Evolutionary conservation across 2,888 invertebrate species (phyloP), one percentile per base, ranked within the genome.

Genomic region (Brenthis hecate): DNA sequence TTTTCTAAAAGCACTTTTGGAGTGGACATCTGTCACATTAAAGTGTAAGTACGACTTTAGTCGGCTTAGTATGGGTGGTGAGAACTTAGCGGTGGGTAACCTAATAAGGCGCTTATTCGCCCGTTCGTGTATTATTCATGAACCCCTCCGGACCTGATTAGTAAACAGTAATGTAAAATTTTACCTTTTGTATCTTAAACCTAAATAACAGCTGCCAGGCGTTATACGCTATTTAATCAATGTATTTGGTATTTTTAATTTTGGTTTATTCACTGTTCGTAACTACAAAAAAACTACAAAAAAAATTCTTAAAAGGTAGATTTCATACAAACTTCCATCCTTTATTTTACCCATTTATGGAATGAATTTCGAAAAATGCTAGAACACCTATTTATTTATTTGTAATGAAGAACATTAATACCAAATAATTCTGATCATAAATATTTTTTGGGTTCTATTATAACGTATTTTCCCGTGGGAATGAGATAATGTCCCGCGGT

Each of bases 51-150:
- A 14, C 54, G 50, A 56, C 66, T 67, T 67, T 48, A 50, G 56
- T 19, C 64, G 48, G 56, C 56, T 71, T 63, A 69, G 23, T 56
- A 57, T 66, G 54, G 62, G 48, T 43, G 60, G 71, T 61, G 63
- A 71, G 64, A 68, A 66, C 56, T 66, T 66, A 66, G 71, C 62
- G 69, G 63, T 58, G 32, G 60, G 60, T 69, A 69, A 69, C 69
- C 66, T 69, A 71, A 69, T 71, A 71, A 71, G 61, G 66, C 69
- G 71, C 69, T 72, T 72, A 73, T 70, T 64, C 70, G 71, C 68
- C 73, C 72, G 63, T 64, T 71, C 71, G 61, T 76, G 73, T 73
- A 74, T 76, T 75, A 76, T 76, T 76, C 74, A 76, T 76, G 72
- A 75, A 66, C 64, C 70, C 69, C 62, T 71, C 69, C 65, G 66